Conservation (phyloP, 1,140 invertebrate genomes). For the Zaprionus taronus region DNA sequence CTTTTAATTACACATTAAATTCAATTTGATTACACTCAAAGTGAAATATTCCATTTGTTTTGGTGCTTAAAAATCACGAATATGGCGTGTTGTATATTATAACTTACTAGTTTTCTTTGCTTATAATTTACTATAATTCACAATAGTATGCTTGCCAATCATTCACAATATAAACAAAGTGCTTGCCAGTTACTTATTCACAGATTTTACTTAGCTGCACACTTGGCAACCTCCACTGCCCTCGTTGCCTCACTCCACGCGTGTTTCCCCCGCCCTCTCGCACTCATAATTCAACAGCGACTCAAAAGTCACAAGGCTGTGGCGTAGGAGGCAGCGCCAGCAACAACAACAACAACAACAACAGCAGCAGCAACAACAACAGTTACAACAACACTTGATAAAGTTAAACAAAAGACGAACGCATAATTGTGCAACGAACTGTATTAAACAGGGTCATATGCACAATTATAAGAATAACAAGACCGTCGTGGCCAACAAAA, state of each 20-base stretch:
- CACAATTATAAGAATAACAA: conserved; percentile 79
- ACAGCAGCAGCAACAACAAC: neutral
- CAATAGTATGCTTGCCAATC: neutral
- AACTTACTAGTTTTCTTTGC: neutral
- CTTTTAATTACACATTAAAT: too few species aligned
- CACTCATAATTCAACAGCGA: conserved; percentile 28
- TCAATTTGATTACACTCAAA: too few species aligned
- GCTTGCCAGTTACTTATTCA: neutral
- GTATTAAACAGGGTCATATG: conserved; percentile 81
- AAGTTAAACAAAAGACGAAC: conserved; percentile 46
- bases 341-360: neutral
- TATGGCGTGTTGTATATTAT: too few species aligned
- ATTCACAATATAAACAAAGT: neutral
- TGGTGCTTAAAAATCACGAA: too few species aligned
- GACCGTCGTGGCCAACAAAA: conserved; percentile 19
- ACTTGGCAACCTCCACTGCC: neutral
- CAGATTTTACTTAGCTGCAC: neutral
- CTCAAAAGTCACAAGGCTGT: conserved; percentile 48
- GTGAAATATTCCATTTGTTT: too few species aligned
- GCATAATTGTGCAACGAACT: conserved; percentile 74
- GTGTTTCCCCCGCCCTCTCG: neutral
- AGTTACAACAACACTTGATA: conserved; percentile 14
- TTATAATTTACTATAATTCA: neutral
- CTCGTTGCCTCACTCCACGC: neutral
- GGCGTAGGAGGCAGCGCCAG: conserved; percentile 14